Conservation (phyloP, 2,888 invertebrate genomes). For the Dolichomitus sp. region DNA sequence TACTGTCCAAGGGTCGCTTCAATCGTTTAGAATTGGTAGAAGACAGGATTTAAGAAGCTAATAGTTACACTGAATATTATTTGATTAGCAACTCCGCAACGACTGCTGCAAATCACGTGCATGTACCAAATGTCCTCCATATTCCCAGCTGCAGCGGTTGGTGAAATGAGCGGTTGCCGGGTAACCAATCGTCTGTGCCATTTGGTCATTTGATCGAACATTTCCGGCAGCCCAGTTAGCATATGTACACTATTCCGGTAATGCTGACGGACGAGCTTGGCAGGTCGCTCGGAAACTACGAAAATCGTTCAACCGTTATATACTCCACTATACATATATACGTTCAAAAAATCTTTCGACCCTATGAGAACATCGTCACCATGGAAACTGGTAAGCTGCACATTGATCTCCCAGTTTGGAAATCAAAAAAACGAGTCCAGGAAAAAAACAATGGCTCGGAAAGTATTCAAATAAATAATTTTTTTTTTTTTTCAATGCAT, state of each 20-base stretch:
- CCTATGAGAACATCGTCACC: not conserved
- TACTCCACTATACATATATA: not conserved
- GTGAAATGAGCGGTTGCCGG: conserved; percentile 32
- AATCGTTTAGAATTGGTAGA: conserved; percentile 1
- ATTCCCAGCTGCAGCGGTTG: not conserved
- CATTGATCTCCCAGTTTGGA: not conserved
- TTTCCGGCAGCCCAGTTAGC: conserved; percentile 32
- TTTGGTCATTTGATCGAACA: conserved; percentile 33
- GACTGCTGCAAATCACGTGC: not conserved
- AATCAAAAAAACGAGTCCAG: not conserved
- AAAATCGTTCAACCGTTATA: conserved; percentile 5
- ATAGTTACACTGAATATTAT: conserved; percentile 22
- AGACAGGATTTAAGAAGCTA: not conserved
- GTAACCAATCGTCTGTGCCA: conserved; percentile 40
- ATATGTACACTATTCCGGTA: conserved; percentile 10
- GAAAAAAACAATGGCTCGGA: not conserved
- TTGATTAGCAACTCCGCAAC: not conserved
- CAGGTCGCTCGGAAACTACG: conserved; percentile 11
- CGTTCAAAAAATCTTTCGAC: not conserved
- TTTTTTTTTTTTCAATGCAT: not conserved
- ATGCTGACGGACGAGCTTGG: conserved; percentile 9
- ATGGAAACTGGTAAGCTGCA: not conserved
- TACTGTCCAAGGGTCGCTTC: not conserved
- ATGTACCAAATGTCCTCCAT: not conserved
- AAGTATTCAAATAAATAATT: not conserved